Conservation (phyloP, 2,797 vertebrate genomes). For the Pogoniulus pusillus region DNA sequence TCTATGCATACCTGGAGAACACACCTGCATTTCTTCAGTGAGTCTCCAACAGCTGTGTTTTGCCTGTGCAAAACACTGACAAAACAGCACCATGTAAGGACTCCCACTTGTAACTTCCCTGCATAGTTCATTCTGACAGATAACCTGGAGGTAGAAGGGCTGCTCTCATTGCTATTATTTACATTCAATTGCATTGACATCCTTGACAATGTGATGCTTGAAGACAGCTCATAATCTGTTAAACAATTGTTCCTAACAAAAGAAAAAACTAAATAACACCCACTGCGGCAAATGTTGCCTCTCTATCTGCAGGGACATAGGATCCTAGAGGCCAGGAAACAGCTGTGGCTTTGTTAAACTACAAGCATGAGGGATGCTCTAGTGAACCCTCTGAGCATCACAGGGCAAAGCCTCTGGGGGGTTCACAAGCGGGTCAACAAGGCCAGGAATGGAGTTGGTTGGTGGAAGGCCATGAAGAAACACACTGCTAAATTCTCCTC, state of each 20-base stretch:
- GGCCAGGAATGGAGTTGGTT: background rate
- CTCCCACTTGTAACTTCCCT: background rate
- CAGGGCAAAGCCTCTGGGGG: background rate
- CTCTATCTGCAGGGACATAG: background rate
- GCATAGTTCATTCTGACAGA: background rate
- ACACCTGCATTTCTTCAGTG: background rate
- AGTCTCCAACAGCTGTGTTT: background rate
- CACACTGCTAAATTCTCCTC: background rate
- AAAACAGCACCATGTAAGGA: slow-evolving; percentile 13
- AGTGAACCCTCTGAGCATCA: background rate
- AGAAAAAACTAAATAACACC: slow-evolving; percentile 39
- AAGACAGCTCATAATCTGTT: slow-evolving; percentile 37
- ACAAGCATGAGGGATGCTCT: background rate
- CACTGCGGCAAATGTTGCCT: slow-evolving; percentile 6
- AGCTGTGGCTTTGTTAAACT: slow-evolving; percentile 42
- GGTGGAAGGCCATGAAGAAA: background rate
- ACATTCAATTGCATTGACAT: background rate
- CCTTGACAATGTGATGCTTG: slow-evolving; percentile 25
- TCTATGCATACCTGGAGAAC: background rate
- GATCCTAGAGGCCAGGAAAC: slow-evolving; percentile 28
- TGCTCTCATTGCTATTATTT: background rate
- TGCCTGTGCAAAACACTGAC: background rate
- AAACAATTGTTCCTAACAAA: background rate
- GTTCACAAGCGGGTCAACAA: slow-evolving; percentile 5
- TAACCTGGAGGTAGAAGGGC: slow-evolving; percentile 2